Base-by-base conservation (phyloP, 2,888 invertebrate species). In the Vanessa cardui region DNA sequence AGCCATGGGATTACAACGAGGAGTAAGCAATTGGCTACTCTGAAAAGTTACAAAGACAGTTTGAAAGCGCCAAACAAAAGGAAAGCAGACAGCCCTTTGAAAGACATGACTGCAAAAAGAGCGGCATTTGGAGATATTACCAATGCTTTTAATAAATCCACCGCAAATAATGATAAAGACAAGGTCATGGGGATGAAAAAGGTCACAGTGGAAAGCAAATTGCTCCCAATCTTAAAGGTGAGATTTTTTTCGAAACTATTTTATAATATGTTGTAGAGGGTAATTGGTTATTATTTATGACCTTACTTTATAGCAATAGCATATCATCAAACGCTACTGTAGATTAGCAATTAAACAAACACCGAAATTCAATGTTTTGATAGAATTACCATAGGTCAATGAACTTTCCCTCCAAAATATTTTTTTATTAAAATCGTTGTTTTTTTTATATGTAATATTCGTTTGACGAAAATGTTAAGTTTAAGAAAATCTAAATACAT, bases 81-180 rank as follows among this genome's bases (percentile, higher is more conserved):
- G 80, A 97, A 97, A 94, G 97, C 97, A 1, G 94, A 94, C 73
- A 97, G 97, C 66, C 97, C 97, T 6, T 81, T 95, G 56, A 97
- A 96, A 86, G 95, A 96, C 82, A 95, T 94, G 75, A 94, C 94
- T 62, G 94, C 95, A 6, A 98, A 97, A 85, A 93, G 98, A 78
- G 96, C 97, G 52, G 98, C 97, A 4, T 95, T 98, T 81, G 97
- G 96, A 71, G 98, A 98, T 85, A 94, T 98, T 74, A 97, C 97
- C 62, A 97, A 97, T 88, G 96, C 95, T 73, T 86, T 90, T 75
- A 88, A 90, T 77, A 93, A 93, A 76, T 83, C 90, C 56, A 80
- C 79, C 63, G 87, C 81, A 18, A 80, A 82, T 61, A 86, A 86
- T 68, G 89, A 90, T 61, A 88, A 90, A 69, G 86, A 89, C 68